Conservation (phyloP, 2,113 vertebrate species). For the Mohoua ochrocephala region DNA sequence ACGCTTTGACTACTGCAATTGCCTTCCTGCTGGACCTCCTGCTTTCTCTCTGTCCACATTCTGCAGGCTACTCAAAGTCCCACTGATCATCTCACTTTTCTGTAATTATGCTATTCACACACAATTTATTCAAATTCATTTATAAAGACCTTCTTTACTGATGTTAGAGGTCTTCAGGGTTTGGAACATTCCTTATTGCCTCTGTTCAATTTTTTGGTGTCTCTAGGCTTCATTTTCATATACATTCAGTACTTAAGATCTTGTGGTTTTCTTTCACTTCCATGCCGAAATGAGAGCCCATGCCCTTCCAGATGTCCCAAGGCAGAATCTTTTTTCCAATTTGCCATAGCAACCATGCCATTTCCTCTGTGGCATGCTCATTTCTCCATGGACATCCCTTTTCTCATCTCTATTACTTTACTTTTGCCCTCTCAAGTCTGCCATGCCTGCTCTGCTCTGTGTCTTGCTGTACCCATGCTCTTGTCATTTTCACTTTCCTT, state of each 20-base stretch:
- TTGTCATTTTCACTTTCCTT: not conserved
- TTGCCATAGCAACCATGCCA: rapidly evolving
- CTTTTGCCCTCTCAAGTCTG: not conserved
- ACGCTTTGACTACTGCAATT: not conserved
- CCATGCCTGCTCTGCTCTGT: not conserved
- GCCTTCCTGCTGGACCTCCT: not conserved
- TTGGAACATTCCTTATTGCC: not conserved
- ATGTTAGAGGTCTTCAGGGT: not conserved
- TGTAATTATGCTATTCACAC: not conserved
- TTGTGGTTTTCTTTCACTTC: not conserved
- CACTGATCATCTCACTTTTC: not conserved
- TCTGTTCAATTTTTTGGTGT: not conserved
- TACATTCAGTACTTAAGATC: not conserved
- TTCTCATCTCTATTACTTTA: not conserved
- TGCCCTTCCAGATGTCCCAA: not conserved
- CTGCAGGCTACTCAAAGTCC: not conserved
- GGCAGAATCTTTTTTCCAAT: not conserved
- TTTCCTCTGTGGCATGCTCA: not conserved
- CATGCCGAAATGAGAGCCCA: not conserved
- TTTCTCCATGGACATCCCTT: not conserved
- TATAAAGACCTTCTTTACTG: not conserved
- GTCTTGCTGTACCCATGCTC: not conserved
- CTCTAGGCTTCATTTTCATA: not conserved
- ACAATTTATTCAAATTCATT: not conserved
- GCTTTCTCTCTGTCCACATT: not conserved